Evolutionary conservation across 2,888 invertebrate species (phyloP).

Genomic region (Vandiemenella viatica): DNA sequence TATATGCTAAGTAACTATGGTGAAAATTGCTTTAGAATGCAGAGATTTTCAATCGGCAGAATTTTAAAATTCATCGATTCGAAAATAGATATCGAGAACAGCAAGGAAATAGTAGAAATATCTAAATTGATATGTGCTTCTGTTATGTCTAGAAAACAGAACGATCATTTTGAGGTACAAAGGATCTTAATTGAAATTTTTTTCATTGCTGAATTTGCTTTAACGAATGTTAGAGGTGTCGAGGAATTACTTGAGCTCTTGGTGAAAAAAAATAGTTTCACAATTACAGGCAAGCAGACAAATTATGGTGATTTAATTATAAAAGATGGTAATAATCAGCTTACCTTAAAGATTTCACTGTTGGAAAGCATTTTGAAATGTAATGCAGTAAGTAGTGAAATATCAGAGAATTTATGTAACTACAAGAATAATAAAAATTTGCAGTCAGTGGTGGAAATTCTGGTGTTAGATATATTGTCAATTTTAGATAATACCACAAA

Average conservation of each 20-base stretch:
- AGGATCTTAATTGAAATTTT: slow-evolving; percentile 7
- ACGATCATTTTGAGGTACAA: slow-evolving; percentile 3
- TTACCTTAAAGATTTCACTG: neutral
- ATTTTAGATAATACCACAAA: slow-evolving; percentile 11
- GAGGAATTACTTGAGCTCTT: slow-evolving; percentile 4
- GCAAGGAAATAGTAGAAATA: neutral
- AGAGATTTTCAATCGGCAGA: neutral
- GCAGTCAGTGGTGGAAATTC: slow-evolving; percentile 16
- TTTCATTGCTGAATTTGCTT: slow-evolving; percentile 9
- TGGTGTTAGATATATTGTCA: slow-evolving; percentile 18
- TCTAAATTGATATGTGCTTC: neutral
- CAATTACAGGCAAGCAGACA: neutral
- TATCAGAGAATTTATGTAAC: neutral
- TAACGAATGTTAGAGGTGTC: slow-evolving; percentile 2
- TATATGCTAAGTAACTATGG: neutral
- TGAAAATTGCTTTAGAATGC: neutral
- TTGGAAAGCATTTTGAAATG: slow-evolving; percentile 3
- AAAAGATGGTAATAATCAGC: neutral
- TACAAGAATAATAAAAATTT: slow-evolving; percentile 11
- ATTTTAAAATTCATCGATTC: neutral
- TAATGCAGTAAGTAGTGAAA: slow-evolving; percentile 2
- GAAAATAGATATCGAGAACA: neutral
- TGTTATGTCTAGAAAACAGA: slow-evolving; percentile 6
- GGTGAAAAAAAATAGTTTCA: neutral
- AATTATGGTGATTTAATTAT: neutral